Percentiles rank a stretch among this genome's conserved stretches.
These are phyloP conservation scores for Anarsia innoxiella DNA, from an alignment of 2,888 invertebrate species.

Conservation along the genomic window DNA sequence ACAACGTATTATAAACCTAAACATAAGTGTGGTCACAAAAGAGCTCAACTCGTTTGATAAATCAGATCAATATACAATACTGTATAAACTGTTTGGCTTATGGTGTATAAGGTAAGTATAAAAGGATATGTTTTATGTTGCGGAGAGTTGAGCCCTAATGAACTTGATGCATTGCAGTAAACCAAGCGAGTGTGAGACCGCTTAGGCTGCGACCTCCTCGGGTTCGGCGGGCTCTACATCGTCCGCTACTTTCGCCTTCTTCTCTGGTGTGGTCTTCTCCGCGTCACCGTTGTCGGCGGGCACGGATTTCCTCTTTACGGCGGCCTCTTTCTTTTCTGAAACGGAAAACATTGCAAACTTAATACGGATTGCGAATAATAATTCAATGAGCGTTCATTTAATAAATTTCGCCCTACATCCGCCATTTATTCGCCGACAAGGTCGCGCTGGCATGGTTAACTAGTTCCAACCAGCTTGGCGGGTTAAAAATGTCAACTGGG, in stretches of 20 bases:
- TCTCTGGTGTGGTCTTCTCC: constrained; percentile 81
- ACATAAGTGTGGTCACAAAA: constrained; percentile 59
- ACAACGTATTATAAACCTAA: constrained; percentile 61
- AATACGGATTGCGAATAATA: background rate
- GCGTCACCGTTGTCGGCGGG: constrained; percentile 71
- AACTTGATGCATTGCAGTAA: constrained; percentile 70
- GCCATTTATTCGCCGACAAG: constrained; percentile 8
- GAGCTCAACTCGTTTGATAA: constrained; percentile 57
- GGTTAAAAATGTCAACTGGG: constrained; percentile 4
- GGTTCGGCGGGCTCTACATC: constrained; percentile 73
- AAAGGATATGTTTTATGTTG: constrained; percentile 46
- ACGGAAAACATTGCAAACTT: constrained; percentile 19
- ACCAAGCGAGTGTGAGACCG: constrained; percentile 44
- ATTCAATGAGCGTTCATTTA: no score
- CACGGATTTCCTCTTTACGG: constrained; percentile 82
- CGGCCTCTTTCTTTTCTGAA: constrained; percentile 68
- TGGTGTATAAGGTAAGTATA: constrained; percentile 31
- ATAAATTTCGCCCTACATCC: constrained; percentile 9
- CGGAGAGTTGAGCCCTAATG: constrained; percentile 63
- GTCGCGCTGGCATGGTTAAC: constrained; percentile 9
- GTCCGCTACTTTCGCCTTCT: constrained; percentile 82
- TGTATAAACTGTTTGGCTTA: constrained; percentile 45
- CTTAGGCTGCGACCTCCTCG: constrained; percentile 76
- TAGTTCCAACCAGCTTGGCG: constrained; percentile 3
- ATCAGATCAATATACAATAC: constrained; percentile 36